phyloP scores from a whole-genome alignment of 2,113 vertebrate genomes.

The Anolis carolinensis region DNA sequence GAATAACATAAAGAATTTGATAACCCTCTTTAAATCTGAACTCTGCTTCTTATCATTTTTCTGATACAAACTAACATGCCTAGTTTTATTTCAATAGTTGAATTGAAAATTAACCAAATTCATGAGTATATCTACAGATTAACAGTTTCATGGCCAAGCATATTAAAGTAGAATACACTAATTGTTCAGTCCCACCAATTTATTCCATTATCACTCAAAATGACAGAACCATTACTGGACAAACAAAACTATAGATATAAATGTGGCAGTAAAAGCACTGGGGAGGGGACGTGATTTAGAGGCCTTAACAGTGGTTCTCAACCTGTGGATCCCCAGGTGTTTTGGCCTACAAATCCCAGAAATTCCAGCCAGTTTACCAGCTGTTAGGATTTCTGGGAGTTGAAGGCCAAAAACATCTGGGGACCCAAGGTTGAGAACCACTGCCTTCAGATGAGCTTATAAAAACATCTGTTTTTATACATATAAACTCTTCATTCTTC shows the following conservation, averaged over 20 bases:
- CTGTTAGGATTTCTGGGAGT: no score
- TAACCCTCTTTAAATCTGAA: no score
- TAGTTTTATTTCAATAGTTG: neutral
- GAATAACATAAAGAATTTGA: constrained; percentile 28
- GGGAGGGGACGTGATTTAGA: constrained; percentile 21
- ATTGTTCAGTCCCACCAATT: constrained; percentile 1
- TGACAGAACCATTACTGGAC: constrained; percentile 20
- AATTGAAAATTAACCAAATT: constrained; percentile 35
- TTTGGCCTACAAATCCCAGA: no score
- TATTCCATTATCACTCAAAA: constrained; percentile 1
- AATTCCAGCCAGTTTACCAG: no score
- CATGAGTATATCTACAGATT: neutral
- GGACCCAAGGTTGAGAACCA: no score
- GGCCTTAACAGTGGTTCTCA: no score
- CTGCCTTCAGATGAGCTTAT: neutral
- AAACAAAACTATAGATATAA: neutral
- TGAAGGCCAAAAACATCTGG: no score
- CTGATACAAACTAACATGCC: neutral
- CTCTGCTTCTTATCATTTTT: constrained; percentile 17
- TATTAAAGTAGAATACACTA: constrained; percentile 32
- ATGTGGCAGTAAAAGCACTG: constrained; percentile 19
- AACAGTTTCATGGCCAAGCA: constrained; percentile 16
- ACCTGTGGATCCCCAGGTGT: no score
- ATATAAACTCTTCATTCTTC: constrained; percentile 1
- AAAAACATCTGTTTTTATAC: rapidly evolving